Conservation (phyloP, 2,113 vertebrate species). For the Numenius arquata region DNA sequence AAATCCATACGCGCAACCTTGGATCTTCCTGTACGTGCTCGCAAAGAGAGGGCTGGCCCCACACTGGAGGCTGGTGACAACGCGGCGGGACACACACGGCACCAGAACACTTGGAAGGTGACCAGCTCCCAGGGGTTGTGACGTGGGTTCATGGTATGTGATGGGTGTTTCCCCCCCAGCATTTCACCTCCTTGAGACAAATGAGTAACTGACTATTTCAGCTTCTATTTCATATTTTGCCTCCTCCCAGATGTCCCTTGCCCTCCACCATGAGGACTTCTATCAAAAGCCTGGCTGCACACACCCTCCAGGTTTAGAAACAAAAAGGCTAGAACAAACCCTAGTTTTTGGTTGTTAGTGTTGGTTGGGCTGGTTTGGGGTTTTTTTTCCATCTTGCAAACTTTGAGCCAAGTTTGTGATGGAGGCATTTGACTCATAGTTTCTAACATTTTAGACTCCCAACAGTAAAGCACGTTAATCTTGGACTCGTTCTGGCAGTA, state of each 20-base stretch:
- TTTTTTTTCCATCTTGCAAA: background rate
- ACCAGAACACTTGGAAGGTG: background rate
- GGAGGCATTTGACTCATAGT: constrained; percentile 35
- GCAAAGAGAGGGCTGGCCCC: background rate
- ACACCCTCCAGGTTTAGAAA: background rate
- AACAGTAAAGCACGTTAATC: background rate
- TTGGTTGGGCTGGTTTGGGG: background rate
- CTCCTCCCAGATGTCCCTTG: background rate
- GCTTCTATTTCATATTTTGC: background rate
- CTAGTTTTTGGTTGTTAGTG: background rate
- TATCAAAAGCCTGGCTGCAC: background rate
- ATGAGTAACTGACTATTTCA: background rate
- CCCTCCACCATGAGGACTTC: background rate
- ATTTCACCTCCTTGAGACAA: background rate
- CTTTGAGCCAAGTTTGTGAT: background rate
- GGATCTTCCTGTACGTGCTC: background rate
- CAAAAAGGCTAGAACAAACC: background rate
- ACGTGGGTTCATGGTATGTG: rapidly evolving
- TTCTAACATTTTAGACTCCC: constrained; percentile 28
- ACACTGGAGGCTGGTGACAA: background rate
- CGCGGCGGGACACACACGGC: rapidly evolving
- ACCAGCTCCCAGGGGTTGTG: background rate
- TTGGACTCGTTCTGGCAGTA: background rate
- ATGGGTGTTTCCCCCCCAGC: background rate
- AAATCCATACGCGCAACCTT: background rate